Percentiles rank a stretch among this genome's conserved stretches.
Evolutionary conservation across 2,797 vertebrate genomes (phyloP).

Genomic region (Hirundo rustica): DNA sequence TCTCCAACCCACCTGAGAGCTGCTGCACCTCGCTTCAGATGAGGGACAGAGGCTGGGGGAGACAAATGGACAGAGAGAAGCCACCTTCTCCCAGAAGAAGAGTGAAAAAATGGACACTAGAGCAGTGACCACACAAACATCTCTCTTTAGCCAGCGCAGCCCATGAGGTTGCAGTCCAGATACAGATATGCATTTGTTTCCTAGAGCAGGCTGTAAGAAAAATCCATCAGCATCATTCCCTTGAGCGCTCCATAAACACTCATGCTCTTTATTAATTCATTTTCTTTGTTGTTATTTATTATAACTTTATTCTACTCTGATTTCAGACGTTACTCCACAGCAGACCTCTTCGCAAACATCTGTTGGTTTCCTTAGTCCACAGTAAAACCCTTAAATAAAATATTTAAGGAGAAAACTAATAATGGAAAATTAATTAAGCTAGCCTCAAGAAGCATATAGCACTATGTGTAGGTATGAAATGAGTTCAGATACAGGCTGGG

Average conservation of each 20-base stretch:
- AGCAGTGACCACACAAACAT: not conserved
- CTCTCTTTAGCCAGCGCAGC: not conserved
- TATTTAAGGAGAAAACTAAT: not conserved
- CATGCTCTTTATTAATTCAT: not conserved
- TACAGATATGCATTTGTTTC: accelerated
- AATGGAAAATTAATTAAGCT: not conserved
- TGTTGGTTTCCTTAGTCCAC: not conserved
- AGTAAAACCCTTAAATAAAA: not conserved
- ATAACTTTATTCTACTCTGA: not conserved
- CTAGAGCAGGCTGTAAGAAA: not conserved
- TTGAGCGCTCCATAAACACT: not conserved
- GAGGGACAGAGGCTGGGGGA: not conserved
- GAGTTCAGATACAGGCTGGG: not conserved
- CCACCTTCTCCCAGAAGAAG: not conserved
- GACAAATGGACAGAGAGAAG: not conserved
- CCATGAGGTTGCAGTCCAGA: not conserved
- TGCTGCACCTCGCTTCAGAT: accelerated
- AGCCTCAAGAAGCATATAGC: not conserved
- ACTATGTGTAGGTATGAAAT: not conserved
- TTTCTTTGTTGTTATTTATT: not conserved
- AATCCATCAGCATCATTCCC: not conserved
- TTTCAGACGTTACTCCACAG: not conserved
- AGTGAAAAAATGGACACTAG: not conserved
- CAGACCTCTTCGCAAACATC: not conserved
- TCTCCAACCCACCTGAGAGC: accelerated